Evolutionary conservation across 2,888 invertebrate genomes (phyloP), one percentile per base, ranked within the genome.

Genomic region (Drosophila rellima): DNA sequence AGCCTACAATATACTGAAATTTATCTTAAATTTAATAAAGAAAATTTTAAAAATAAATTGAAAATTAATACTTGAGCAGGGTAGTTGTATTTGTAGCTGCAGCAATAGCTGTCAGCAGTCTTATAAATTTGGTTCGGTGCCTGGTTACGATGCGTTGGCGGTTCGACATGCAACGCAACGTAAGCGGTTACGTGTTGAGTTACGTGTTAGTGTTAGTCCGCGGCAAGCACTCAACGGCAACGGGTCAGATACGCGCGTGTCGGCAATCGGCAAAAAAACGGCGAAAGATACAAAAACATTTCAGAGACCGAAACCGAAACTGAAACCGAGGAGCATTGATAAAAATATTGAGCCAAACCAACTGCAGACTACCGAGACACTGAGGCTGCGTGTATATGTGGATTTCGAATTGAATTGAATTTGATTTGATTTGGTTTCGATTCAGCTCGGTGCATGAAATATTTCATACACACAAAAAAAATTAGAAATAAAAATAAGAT

Each of bases 181-280:
- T 79, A 67, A 74, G 66, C 39, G 75, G 37, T 74, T 78, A 74
- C 70, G 75, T 70, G 65, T 33, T 33, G 59, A 78, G 57, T 73
- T 68, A 78, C 75, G 75, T 73, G 59, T 50, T 35, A 11, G 52
- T 60, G 68, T 63, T 65, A 78, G 80, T 76, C 76, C 72, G 76
- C 78, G 72, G 72, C 75, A 80, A 78, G 79, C 78, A 84, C 67
- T 82, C 83, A 78, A 82, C 72, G 78, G 74, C 71, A 78, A 79
- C 82, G 81, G 82, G 71, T 81, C 87, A 73, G 56, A 64, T 45
- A 75, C 82, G 88, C 81, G 81, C 79, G 71, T 87, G 77, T 84
- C 82, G 85, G 73, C 68, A 75, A 77, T 74, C 72, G 56, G 50
- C 48, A 60, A 59, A 54, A 71, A 74, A 72, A 59, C 76, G 65